Evolutionary conservation across 2,888 invertebrate genomes (phyloP), one percentile per base, ranked within the genome.

Genomic region (Acrobeloides nanus): DNA sequence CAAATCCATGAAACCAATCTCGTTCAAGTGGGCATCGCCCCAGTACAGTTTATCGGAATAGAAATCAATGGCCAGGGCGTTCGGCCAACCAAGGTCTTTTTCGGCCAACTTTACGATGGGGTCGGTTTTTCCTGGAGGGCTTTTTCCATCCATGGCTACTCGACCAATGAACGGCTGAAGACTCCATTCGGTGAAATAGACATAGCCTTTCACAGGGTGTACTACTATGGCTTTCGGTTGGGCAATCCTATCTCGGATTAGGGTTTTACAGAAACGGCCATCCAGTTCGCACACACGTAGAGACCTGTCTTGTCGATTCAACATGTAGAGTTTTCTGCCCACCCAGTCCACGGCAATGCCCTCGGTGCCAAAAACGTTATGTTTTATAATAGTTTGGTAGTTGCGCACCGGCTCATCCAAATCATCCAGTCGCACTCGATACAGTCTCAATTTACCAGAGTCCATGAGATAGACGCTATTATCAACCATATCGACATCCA

Each of bases 1-100:
- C 55, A 95, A 80, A 76, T 93, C 89, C 1, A 74, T 76, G 66
- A 64, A 79, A 18, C 92, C 95, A 41, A 97, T 90, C 73, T 93
- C 93, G 75, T 97, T 92, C 60, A 95, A 81, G 77, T 93, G 93
- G 61, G 95, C 95, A 75, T 97, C 97, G 0, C 93, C 95, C 86
- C 88, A 97, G 78, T 88, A 95, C 35, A 97, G 44, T 21, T 61
- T 82, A 64, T 93, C 88, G 0, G 92, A 88, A 74, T 92, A 88
- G 75, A 89, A 93, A 73, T 97, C 95, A 49, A 97, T 84, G 0
- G 95, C 88, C 15, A 97, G 75, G 1, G 93, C 95, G 75, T 97
- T 97, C 0, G 95, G 95, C 97, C 97, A 97, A 0, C 92, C 92
- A 40, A 95, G 85, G 68, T 89, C 89, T 61, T 90, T 83, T 68